Evolutionary conservation across 30 jellyfish, hydroid and myxozoan genomes (phyloP), one percentile per base, ranked within the genome.

Genomic region (Aurelia sp.): DNA sequence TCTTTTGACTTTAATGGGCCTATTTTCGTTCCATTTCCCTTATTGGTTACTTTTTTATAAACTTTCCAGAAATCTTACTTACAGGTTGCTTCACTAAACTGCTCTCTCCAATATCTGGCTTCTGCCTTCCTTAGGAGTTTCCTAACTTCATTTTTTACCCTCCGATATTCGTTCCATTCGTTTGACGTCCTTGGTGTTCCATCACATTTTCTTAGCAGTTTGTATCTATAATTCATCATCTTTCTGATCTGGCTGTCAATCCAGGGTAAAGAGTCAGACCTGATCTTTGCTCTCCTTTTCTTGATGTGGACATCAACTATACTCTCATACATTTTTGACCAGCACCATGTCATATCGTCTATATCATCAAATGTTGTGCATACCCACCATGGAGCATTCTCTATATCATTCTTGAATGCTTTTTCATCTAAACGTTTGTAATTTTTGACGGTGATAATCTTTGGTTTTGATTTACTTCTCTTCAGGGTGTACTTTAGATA

Each of bases 331-430:
- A 82, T 27, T 27, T 27, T 27, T 27, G 33, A 27, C 33, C 33
- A 27, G 33, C 33, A 27, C 33, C 33, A 27, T 79, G 20, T 70
- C 37, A 27, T 27, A 27, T 27, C 33, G 2, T 27, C 33, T 27
- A 27, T 2, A 27, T 27, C 33, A 27, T 27, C 80, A 57, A 81
- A 82, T 51, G 78, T 71, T 19, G 78, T 21, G 87, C 74, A 48
- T 19, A 82, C 69, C 65, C 78, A 62, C 92, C 92, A 68, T 40
- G 92, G 92, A 57, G 78, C 87, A 23, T 58, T 23, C 55, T 70
- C 78, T 47, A 82, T 53, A 62, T 82, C 92, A 66, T 66, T 66
- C 78, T 66, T 66, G 78, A 66, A 66, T 66, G n/a, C n/a, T n/a
- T n/a, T n/a, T n/a, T n/a, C n/a, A n/a, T n/a, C n/a, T n/a, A n/a